Conservation (phyloP, 2,797 vertebrate genomes). For the Arctocebus calabarensis region DNA sequence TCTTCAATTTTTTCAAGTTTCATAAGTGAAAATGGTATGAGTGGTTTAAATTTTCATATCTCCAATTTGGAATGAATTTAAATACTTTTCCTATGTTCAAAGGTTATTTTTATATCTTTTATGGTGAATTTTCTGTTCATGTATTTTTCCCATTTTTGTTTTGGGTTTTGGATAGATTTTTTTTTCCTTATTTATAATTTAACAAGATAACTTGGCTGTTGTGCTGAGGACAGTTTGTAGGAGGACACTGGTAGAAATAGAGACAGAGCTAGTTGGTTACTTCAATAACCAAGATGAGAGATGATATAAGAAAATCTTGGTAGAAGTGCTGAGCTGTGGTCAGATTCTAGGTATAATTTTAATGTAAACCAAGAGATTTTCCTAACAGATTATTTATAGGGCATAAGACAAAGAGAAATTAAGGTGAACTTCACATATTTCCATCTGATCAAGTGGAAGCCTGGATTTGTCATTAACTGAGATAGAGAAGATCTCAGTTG, state of each 20-base stretch:
- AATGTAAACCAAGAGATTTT: constrained; percentile 33
- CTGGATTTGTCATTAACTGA: constrained; percentile 21
- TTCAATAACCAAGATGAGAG: constrained; percentile 4
- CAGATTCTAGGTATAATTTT: not conserved
- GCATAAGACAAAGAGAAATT: not conserved
- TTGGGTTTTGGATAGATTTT: not conserved
- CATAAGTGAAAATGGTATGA: not conserved
- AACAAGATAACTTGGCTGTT: not conserved
- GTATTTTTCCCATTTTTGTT: not conserved
- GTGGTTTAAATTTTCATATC: not conserved
- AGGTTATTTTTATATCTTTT: not conserved
- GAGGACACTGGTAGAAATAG: not conserved
- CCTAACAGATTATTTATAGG: not conserved
- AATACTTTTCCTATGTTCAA: not conserved
- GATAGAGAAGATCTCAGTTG: not conserved
- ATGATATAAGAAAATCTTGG: not conserved
- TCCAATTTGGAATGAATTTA: not conserved
- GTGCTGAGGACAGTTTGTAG: not conserved
- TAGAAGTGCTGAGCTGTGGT: not conserved
- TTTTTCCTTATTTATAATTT: not conserved
- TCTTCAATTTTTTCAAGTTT: constrained; percentile 5
- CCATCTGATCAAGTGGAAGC: not conserved
- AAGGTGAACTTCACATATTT: not conserved
- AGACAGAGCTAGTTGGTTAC: not conserved
- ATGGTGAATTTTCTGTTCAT: not conserved